Conservation (phyloP, 2,888 invertebrate genomes). For the Glaucopsyche alexis region DNA sequence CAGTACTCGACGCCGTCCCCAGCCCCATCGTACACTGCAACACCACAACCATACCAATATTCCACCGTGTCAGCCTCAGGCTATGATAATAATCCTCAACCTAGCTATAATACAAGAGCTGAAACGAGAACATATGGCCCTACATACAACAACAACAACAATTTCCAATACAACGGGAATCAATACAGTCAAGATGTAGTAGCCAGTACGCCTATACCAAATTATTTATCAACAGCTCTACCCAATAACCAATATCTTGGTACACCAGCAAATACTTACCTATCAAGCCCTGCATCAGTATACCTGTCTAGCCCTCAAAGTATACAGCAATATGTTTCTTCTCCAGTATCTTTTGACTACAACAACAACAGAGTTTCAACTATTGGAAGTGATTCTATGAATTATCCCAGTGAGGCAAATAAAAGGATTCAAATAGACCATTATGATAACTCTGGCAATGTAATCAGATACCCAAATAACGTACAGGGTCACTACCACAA, state of each 20-base stretch:
- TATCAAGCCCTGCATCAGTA: conserved; percentile 67
- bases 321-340: conserved; percentile 64
- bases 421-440: conserved; percentile 69
- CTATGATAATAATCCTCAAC: conserved; percentile 58
- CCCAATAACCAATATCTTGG: conserved; percentile 62
- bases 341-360: conserved; percentile 63
- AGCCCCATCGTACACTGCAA: conserved; percentile 62
- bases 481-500: conserved; percentile 60
- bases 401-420: conserved; percentile 52
- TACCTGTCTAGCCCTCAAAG: conserved; percentile 66
- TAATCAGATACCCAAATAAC: conserved; percentile 60
- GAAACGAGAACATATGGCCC: conserved; percentile 59
- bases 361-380: conserved; percentile 56
- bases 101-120: conserved; percentile 53
- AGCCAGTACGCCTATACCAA: conserved; percentile 64
- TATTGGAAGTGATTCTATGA: conserved; percentile 51
- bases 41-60: conserved; percentile 69
- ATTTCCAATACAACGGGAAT: conserved; percentile 58
- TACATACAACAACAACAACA: conserved; percentile 53
- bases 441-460: conserved; percentile 68
- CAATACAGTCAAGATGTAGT: conserved; percentile 53
- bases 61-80: conserved; percentile 56
- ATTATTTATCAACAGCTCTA: conserved; percentile 60
- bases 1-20: conserved; percentile 60
- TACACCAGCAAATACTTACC: conserved; percentile 60